These are phyloP conservation scores for Acanthisitta chloris DNA, from an alignment of 2,113 vertebrate species.

Conservation along the genomic window DNA sequence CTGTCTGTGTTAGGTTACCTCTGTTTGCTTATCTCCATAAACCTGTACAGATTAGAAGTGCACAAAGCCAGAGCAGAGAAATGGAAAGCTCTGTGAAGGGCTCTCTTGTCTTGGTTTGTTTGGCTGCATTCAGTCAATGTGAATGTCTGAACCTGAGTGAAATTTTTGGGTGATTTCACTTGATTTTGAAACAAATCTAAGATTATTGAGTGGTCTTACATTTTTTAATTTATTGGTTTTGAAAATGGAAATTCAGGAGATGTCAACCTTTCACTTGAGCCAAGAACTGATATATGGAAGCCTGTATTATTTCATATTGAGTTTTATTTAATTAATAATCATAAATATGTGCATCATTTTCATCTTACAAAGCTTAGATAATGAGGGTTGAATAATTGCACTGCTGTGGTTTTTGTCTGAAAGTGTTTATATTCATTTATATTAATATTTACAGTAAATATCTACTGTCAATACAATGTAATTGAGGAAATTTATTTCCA, in stretches of 20 bases:
- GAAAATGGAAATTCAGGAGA: background rate
- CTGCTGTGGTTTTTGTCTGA: background rate
- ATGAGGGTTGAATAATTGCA: background rate
- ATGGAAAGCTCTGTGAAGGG: background rate
- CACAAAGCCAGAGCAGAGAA: background rate
- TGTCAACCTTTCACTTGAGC: background rate
- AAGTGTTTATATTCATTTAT: background rate
- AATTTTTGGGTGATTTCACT: background rate
- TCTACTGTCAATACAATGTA: background rate
- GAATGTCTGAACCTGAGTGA: background rate
- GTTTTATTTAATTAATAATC: background rate
- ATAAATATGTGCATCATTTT: background rate
- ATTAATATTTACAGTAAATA: background rate
- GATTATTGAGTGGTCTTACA: background rate
- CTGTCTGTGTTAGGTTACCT: background rate
- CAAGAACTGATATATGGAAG: background rate
- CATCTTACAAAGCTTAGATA: background rate
- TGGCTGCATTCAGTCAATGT: background rate
- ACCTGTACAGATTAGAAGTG: background rate
- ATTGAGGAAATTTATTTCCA: background rate
- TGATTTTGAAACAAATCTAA: background rate
- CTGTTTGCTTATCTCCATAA: background rate
- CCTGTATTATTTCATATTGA: background rate
- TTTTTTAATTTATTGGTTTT: background rate
- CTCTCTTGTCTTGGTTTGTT: background rate